Conservation (phyloP, 2,113 vertebrate genomes). For the Nesoenas mayeri region DNA sequence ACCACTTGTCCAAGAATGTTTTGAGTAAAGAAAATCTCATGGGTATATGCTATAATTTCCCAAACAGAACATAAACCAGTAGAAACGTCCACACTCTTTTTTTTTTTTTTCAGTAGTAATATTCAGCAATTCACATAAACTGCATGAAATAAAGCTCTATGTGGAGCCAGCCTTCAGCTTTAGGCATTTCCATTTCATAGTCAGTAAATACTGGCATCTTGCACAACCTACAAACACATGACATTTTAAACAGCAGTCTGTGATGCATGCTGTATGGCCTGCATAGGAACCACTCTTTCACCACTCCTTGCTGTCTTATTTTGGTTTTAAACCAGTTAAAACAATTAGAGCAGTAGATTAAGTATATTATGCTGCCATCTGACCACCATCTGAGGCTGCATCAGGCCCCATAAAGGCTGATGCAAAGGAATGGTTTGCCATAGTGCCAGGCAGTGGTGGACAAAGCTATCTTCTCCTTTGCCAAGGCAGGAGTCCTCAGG, state of each 20-base stretch:
- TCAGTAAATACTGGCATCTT: not conserved
- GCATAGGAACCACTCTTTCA: not conserved
- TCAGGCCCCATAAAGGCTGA: not conserved
- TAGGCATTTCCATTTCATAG: not conserved
- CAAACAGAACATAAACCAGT: constrained; percentile 15
- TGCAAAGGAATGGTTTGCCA: rapidly evolving
- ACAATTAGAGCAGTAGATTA: not conserved
- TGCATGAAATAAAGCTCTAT: constrained; percentile 12
- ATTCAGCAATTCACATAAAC: not conserved
- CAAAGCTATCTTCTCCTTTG: not conserved
- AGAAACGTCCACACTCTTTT: not conserved
- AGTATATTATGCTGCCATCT: not conserved
- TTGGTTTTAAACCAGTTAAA: not conserved
- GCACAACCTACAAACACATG: not conserved
- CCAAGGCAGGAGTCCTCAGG: not conserved
- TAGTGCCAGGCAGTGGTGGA: not conserved
- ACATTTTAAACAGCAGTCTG: not conserved
- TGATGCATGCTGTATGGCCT: not conserved
- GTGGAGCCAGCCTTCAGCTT: not conserved
- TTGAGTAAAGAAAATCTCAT: not conserved
- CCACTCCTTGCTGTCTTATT: not conserved
- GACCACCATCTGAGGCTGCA: not conserved
- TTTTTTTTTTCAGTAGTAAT: not conserved
- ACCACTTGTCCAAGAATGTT: not conserved
- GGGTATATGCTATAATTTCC: not conserved